Evolutionary conservation across 2,113 vertebrate genomes (phyloP).

Genomic region (Electrona antarctica): DNA sequence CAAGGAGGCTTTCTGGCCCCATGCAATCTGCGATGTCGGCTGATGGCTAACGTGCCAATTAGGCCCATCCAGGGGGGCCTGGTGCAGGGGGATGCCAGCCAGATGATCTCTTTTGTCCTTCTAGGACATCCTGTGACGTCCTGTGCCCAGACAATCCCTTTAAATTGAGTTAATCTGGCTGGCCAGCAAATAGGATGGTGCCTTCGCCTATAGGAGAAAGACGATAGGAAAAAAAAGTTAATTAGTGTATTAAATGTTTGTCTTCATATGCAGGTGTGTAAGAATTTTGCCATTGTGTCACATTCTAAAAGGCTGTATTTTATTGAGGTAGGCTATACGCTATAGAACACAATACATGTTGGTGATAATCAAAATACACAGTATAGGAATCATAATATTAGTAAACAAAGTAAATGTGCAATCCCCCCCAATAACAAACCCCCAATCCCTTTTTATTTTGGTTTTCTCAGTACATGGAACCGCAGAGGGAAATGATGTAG

Average conservation of each 20-base stretch:
- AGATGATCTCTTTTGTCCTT: conserved; percentile 49
- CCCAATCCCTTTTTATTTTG: too few relatives aligned
- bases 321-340: background rate
- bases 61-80: conserved; percentile 8
- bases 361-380: too few relatives aligned
- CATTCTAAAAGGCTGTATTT: background rate
- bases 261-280: background rate
- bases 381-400: too few relatives aligned
- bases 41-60: conserved; percentile 11
- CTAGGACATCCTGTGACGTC: conserved; percentile 49
- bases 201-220: conserved; percentile 14
- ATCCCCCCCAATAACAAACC: too few relatives aligned
- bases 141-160: conserved; percentile 67
- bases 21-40: conserved; percentile 4
- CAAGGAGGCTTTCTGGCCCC: conserved; percentile 25
- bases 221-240: background rate
- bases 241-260: background rate
- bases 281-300: background rate
- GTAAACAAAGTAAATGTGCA: too few relatives aligned
- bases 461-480: too few relatives aligned
- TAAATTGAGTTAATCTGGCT: conserved; percentile 56
- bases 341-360: background rate
- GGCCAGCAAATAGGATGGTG: conserved; percentile 20
- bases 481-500: too few relatives aligned
- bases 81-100: conserved; percentile 3